Percentiles rank a stretch among this genome's conserved stretches.
Conservation (phyloP, 1,140 invertebrate genomes). For the Campodea augens region DNA sequence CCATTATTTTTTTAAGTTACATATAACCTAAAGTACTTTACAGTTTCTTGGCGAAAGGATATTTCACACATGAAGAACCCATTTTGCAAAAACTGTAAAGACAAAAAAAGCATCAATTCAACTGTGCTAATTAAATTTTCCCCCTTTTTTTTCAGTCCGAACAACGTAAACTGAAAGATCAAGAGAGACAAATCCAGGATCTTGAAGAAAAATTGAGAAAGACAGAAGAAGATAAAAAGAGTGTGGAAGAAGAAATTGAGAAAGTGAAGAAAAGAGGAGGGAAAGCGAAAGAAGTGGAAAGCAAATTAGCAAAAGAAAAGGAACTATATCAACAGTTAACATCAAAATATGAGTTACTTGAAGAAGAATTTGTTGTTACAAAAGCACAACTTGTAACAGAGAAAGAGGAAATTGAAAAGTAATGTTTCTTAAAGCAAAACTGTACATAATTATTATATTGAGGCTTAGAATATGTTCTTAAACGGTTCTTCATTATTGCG, state of each 20-base stretch:
- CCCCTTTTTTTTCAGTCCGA: slow-evolving; percentile 6
- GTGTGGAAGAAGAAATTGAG: neutral
- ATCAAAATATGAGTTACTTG: slow-evolving; percentile 56
- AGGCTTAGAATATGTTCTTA: no score
- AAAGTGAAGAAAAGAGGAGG: neutral
- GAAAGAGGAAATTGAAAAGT: slow-evolving; percentile 41
- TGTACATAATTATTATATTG: no score
- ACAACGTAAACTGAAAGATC: neutral
- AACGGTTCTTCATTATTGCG: no score
- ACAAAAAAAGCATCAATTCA: no score
- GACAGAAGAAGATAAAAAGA: neutral
- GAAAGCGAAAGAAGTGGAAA: slow-evolving; percentile 35
- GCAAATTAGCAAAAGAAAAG: slow-evolving; percentile 38
- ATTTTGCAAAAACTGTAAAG: no score
- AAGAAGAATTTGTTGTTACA: slow-evolving; percentile 57
- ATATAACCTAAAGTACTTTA: no score
- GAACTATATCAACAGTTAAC: slow-evolving; percentile 60
- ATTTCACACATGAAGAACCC: no score
- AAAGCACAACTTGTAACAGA: slow-evolving; percentile 56
- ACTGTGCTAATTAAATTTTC: no score
- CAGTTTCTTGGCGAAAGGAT: no score
- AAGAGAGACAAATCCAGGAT: neutral
- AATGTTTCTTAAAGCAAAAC: no score
- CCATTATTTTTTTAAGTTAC: no score
- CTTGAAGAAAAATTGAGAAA: neutral